Evolutionary conservation across 2,888 invertebrate species (phyloP), one percentile per base, ranked within the genome.

Genomic region (Pyrrhia umbra): DNA sequence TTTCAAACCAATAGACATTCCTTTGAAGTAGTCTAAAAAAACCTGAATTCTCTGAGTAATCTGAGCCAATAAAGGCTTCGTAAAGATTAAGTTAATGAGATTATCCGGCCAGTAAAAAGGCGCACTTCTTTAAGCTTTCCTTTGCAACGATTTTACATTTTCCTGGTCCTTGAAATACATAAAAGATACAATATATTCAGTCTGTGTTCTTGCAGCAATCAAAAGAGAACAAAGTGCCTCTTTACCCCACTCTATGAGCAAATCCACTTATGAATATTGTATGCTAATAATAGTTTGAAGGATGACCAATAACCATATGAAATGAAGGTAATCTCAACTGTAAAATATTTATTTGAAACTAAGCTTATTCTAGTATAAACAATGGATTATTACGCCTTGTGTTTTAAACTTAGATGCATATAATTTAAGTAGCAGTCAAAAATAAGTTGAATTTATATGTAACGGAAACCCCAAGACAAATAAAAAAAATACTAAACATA

Each of bases 261-360:
- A 47, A 27, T 23, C 37, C 18, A 6, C 47, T 77, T 64, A 50
- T 61, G 51, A 25, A 68, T 46, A 23, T 56, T 30, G 27, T 34
- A 69, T 65, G 46, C 62, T 45, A 51, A 64, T 60, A 68, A 68
- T 57, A 42, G 46, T 52, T 68, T 34, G 30, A 50, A 64, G 52
- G 20, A 57, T 67, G 71, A 50, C 23, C 55, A 43, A 34, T 34
- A n/a, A n/a, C 21, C 15, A 16, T 52, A n/a, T 64, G 66, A 61
- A 71, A 71, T 71, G 60, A 57, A 13, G 13, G 49, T 67, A 46
- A 52, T 52, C 18, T 58, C 56, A 45, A n/a, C 43, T 54, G 40
- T 52, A 30, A 58, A 70, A 75, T 56, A 45, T 45, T 59, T 59
- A 42, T 49, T 62, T 45, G 23, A 47, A 42, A 52, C 56, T 27